Base-by-base conservation (phyloP, 2,113 vertebrate species). In the Boulengeromyrus knoepffleri region DNA sequence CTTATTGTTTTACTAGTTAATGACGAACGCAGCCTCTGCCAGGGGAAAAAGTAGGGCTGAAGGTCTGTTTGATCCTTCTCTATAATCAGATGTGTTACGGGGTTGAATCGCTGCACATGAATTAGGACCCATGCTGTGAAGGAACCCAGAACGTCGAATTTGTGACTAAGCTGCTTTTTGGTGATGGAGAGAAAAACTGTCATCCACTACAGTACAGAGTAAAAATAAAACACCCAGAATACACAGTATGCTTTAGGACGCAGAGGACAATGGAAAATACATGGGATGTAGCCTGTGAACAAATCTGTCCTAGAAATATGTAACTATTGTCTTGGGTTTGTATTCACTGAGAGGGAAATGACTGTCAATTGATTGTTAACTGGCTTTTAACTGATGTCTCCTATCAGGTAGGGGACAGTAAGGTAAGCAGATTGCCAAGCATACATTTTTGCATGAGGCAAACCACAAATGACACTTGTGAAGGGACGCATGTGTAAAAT, bases 151-250 rank as follows among this genome's bases (percentile, higher is more conserved):
- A 53, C 1, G 58, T 88, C 45, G 85, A 27, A 80, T 80, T 39
- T 88, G 84, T 83, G 31, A 84, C 88, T 17, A 77, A 46, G 53
- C n/a, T 46, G 66, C 84, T 89, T 90, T 88, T 89, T 88, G 58
- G 88, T 86, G 74, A 24, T 19, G 49, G 84, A 85, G n/a, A 92
- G 46, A 62, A 50, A 42, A 85, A 90, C 80, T 74, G 70, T 87
- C 53, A 80, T 46, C 39, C 89, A 58, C 49, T 85, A 24, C 83
- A 85, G 83, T 85, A 1, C 83, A 85, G 8, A 85, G 7, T 85
- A n/a, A 47, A 47, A 85, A 19, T 21, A 84, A 84, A 77, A 19
- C 70, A 77, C 46, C 39, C 42, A 46, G 19, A 47, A 47, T 47
- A 0, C 21, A 12, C 39, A 8, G 19, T 13, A n/a, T 85, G 39